These are phyloP conservation scores for Tethea ocularis DNA, from an alignment of 2,888 invertebrate genomes.

Conservation along the genomic window DNA sequence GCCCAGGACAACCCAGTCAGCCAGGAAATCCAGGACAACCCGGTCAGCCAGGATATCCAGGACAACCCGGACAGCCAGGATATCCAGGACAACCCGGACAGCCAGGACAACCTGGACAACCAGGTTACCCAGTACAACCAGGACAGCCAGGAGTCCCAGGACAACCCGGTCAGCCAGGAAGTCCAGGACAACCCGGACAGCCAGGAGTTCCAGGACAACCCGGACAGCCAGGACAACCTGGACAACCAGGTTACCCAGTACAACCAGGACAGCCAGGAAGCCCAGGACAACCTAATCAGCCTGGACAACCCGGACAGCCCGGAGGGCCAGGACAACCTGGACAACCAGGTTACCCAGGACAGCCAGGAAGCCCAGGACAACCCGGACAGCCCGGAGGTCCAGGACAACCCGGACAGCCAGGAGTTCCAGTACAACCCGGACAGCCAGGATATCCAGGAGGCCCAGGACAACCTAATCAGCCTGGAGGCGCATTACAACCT, in stretches of 20 bases:
- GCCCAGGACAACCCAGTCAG: conserved; percentile 26
- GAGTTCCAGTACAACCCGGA: too few relatives aligned
- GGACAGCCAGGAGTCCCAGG: conserved; percentile 25
- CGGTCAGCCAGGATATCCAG: conserved; percentile 63
- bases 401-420: too few relatives aligned
- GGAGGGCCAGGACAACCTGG: conserved; percentile 27
- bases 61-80: conserved; percentile 35
- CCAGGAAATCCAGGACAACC: conserved; percentile 57
- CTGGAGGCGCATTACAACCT: conserved; percentile 17
- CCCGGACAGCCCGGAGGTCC: too few relatives aligned
- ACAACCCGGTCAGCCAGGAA: conserved; percentile 19
- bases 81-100: conserved; percentile 45
- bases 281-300: conserved; percentile 21
- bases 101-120: conserved; percentile 42
- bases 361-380: conserved; percentile 21
- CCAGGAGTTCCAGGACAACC: conserved; percentile 26
- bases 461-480: too few relatives aligned
- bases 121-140: conserved; percentile 23
- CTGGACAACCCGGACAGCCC: conserved; percentile 22
- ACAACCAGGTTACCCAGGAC: conserved; percentile 13
- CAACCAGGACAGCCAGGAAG: conserved; percentile 29
- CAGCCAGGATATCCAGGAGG: too few relatives aligned
- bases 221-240: conserved; percentile 29
- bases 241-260: conserved; percentile 33
- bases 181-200: conserved; percentile 20